A percentile compares a stretch with the other conserved stretches of the same genome.
These are phyloP conservation scores for Ophion costatus DNA, from an alignment of 2,888 invertebrate genomes.

Conservation along the genomic window DNA sequence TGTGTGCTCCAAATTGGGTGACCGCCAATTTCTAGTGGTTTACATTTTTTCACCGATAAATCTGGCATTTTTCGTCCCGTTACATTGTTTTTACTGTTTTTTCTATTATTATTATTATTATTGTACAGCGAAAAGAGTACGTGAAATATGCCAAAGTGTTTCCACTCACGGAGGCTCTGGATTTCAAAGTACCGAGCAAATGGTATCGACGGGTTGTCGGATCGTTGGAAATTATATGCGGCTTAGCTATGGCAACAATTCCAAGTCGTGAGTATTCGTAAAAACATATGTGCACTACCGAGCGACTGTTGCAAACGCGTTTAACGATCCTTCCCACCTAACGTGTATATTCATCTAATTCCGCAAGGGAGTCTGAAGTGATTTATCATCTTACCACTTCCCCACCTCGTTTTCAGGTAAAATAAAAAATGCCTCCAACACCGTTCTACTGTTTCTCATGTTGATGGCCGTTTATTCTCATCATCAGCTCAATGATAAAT, in stretches of 20 bases:
- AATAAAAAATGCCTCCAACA: conserved; percentile 94
- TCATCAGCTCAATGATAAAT: conserved; percentile 95
- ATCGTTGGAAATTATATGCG: conserved; percentile 93
- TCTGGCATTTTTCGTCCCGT: not conserved
- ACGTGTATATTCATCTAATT: conserved; percentile 8
- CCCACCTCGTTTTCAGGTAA: not conserved
- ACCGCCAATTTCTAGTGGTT: conserved; percentile 64
- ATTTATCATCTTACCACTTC: conserved; percentile 15
- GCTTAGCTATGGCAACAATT: conserved; percentile 91
- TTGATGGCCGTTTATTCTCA: conserved; percentile 96
- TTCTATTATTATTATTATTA: not conserved
- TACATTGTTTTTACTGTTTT: conserved; percentile 24
- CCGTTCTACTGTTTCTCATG: conserved; percentile 92
- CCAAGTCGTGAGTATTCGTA: conserved; percentile 90
- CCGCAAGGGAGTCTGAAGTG: not conserved
- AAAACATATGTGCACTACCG: not conserved
- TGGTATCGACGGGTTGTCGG: conserved; percentile 95
- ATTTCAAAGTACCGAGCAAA: conserved; percentile 95
- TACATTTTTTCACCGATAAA: conserved; percentile 41
- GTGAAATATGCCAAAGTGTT: conserved; percentile 98
- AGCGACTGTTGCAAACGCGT: not conserved
- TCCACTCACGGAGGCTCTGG: conserved; percentile 91
- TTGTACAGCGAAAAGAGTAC: conserved; percentile 94
- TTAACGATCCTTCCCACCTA: conserved; percentile 6
- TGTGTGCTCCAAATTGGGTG: conserved; percentile 63